These are phyloP conservation scores for Tenualosa thibaudeaui DNA, from an alignment of 2,797 vertebrate genomes.

Conservation along the genomic window DNA sequence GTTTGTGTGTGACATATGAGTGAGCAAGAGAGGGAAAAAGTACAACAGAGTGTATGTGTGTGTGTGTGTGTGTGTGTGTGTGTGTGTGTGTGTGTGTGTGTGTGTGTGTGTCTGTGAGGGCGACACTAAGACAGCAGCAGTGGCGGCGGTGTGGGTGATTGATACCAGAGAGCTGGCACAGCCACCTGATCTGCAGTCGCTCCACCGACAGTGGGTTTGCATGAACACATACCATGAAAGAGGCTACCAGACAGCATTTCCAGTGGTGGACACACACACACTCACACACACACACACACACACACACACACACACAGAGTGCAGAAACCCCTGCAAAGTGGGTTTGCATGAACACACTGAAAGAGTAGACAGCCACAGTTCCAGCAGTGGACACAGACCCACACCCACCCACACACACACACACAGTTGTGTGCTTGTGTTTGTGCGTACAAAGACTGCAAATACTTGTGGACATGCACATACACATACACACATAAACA, in stretches of 20 bases:
- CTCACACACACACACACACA: neutral
- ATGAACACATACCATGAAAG: constrained; percentile 64
- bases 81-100: neutral
- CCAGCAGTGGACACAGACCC: neutral
- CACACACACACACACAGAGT: neutral
- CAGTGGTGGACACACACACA: too few relatives aligned
- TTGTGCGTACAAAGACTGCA: too few relatives aligned
- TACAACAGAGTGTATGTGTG: neutral
- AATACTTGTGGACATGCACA: too few relatives aligned
- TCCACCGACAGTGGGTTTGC: too few relatives aligned
- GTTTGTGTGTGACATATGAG: too few relatives aligned
- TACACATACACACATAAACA: too few relatives aligned
- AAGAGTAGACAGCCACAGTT: neutral
- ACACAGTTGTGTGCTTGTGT: neutral
- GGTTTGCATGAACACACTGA: too few relatives aligned
- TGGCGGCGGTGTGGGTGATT: constrained; percentile 66
- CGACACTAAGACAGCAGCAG: constrained; percentile 45
- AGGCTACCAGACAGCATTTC: neutral
- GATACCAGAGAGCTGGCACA: constrained; percentile 76
- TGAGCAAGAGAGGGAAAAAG: neutral
- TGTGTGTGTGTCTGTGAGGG: neutral
- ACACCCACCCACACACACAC: neutral
- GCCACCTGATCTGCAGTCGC: constrained; percentile 77
- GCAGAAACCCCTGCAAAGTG: neutral
- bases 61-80: neutral